Evolutionary conservation across 2,888 invertebrate species (phyloP), one percentile per base, ranked within the genome.

Genomic region (Meandrusa payeni): DNA sequence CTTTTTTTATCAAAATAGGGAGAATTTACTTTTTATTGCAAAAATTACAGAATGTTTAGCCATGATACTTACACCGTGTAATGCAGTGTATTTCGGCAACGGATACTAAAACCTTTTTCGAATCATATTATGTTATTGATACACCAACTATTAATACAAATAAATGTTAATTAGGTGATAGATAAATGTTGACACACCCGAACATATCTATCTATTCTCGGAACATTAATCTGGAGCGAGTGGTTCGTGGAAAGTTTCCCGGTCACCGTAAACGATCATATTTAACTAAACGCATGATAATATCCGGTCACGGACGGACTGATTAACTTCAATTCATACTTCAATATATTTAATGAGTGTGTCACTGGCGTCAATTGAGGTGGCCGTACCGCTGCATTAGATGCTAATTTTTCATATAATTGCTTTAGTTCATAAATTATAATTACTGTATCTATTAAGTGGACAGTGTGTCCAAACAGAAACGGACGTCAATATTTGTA

Each of bases 291-390:
- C 27, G 10, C 7, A 34, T 22, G 41, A 27, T 34, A 34, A 41
- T 42, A 15, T 29, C 34, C 36, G 23, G 19, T 24, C 36, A 34
- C 23, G 42, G 42, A 36, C 42, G 28, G 15, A 36, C 23, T 17
- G 28, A 42, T 42, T 36, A 42, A 36, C 36, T 9, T 28, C n/a
- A 34, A 23, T 42, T 34, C 22, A 6, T 23, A 22, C 28, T 34
- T 29, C 36, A 42, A 29, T 15, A 24, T 7, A 29, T 15, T 42
- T 42, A 15, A 41, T 34, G 33, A 34, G 17, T 42, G 33, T 41
- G 34, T 29, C 42, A 29, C 13, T 12, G 2, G 29, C 1, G 27
- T 10, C 11, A 36, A 34, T 42, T 36, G 42, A 29, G 7, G 12
- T 11, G 15, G 15, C 28, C 28, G 29, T 22, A 7, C 1, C 12